Conservation (phyloP, 2,797 vertebrate genomes). For the Sebastiscus albofasciatus region DNA sequence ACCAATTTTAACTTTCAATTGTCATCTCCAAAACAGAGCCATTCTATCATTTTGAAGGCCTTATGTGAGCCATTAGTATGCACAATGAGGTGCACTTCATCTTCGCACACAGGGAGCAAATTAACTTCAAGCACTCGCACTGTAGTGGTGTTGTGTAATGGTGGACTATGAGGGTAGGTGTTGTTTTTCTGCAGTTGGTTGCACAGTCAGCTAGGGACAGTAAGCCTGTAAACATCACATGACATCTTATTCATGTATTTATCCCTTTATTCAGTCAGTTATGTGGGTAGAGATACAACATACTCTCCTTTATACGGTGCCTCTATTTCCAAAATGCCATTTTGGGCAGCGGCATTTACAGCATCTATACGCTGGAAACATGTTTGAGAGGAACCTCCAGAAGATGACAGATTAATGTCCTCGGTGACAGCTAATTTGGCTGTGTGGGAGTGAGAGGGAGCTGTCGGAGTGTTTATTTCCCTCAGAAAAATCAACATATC, state of each 20-base stretch:
- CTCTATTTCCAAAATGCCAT: conserved; percentile 34
- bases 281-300: conserved; percentile 1
- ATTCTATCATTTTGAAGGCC: conserved; percentile 61
- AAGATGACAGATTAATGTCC: conserved; percentile 69
- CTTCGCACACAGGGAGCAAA: conserved; percentile 66
- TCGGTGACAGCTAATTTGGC: conserved; percentile 69
- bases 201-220: conserved; percentile 13
- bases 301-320: not conserved
- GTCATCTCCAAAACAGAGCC: conserved; percentile 55
- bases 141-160: conserved; percentile 50
- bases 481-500: conserved; percentile 69
- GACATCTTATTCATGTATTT: not conserved
- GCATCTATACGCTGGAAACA: conserved; percentile 31
- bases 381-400: conserved; percentile 42
- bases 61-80: conserved; percentile 68
- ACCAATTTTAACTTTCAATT: conserved; percentile 57
- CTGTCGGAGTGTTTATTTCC: conserved; percentile 62
- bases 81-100: conserved; percentile 71
- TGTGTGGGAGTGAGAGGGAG: conserved; percentile 62
- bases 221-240: conserved; percentile 24
- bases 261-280: not conserved
- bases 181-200: conserved; percentile 40
- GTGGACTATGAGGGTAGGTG: conserved; percentile 35
- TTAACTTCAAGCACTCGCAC: conserved; percentile 63
- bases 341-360: not conserved